Base-by-base conservation (phyloP, 2,888 invertebrate species). In the Leptodirus hochenwartii region DNA sequence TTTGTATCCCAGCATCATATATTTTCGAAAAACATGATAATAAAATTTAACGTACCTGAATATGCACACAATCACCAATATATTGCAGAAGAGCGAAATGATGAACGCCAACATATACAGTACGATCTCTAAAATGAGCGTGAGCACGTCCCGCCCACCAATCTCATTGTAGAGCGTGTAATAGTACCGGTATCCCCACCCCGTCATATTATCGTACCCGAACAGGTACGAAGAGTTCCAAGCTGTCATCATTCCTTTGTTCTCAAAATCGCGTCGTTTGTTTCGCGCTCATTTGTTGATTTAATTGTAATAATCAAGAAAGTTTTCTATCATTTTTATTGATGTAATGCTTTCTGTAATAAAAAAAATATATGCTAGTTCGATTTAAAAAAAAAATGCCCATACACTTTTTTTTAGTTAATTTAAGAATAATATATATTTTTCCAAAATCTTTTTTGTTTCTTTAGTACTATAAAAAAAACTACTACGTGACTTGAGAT, bases 81-180 rank as follows among this genome's bases (percentile, higher is more conserved):
- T 46, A 45, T 67, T 66, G 29, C 62, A 59, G 8, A 55, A 44
- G n/a, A 66, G 47, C 5, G 64, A 62, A 13, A 58, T 41, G 27
- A 55, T 51, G 31, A 56, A 47, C 4, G 56, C 52, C 31, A 61
- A 39, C 27, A 54, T 44, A 28, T 54, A 51, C 24, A 46, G 36
- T n/a, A 43, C 32, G 5, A 50, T 39, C 37, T 59, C 60, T 43
- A 62, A 56, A 8, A 53, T 42, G 8, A 51, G 47, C 16, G 50
- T 49, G 9, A 53, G 45, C 16, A 46, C 42, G 17, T 45, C 46
- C 33, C 59, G 50, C 17, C 53, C 48, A 2, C 61, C 61, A 38
- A 64, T 60, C 41, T 64, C 57, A 33, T 61, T 62, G 50, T 61
- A 66, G 38, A 62, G 66, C 5, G 64, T 60, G 48, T 64, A 66